Evolutionary conservation across 2,888 invertebrate species (phyloP).

Genomic region (Synergus itoensis): DNA sequence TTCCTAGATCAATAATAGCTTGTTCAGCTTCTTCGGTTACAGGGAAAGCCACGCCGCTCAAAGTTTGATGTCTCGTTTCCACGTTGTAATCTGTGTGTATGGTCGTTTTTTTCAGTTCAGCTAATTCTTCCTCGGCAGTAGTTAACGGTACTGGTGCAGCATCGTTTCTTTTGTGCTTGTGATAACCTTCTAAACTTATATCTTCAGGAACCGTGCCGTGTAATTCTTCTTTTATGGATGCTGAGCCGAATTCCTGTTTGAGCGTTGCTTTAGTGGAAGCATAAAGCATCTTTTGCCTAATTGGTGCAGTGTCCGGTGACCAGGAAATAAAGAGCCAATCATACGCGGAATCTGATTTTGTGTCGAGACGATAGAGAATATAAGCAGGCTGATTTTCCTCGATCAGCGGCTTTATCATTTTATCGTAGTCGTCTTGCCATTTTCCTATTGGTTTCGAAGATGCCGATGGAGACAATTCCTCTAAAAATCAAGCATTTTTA

Average conservation of each 20-base stretch:
- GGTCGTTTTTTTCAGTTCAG: conserved; percentile 85
- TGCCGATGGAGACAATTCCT: conserved; percentile 85
- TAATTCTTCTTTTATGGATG: conserved; percentile 95
- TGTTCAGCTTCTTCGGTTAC: conserved; percentile 89
- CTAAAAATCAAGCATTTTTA: conserved; percentile 79
- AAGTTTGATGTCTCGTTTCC: conserved; percentile 91
- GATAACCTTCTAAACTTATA: conserved; percentile 89
- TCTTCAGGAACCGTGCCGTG: conserved; percentile 93
- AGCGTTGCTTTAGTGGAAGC: conserved; percentile 98
- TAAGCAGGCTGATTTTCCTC: conserved; percentile 93
- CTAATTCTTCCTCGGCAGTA: conserved; percentile 90
- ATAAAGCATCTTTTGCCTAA: conserved; percentile 98
- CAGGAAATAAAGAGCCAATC: conserved; percentile 97
- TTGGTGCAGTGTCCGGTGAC: conserved; percentile 95
- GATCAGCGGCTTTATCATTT: conserved; percentile 84
- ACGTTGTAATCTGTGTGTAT: conserved; percentile 87
- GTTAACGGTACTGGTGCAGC: conserved; percentile 95
- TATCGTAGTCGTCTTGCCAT: conserved; percentile 94
- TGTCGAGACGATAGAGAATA: conserved; percentile 88
- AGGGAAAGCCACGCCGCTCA: conserved; percentile 95
- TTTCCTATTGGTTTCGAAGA: conserved; percentile 84
- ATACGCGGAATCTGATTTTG: conserved; percentile 87
- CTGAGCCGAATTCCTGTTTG: conserved; percentile 96
- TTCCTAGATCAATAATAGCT: conserved; percentile 86
- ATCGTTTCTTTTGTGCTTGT: conserved; percentile 87